Evolutionary conservation across 1,140 invertebrate genomes (phyloP).

Genomic region (Musca vetustissima): DNA sequence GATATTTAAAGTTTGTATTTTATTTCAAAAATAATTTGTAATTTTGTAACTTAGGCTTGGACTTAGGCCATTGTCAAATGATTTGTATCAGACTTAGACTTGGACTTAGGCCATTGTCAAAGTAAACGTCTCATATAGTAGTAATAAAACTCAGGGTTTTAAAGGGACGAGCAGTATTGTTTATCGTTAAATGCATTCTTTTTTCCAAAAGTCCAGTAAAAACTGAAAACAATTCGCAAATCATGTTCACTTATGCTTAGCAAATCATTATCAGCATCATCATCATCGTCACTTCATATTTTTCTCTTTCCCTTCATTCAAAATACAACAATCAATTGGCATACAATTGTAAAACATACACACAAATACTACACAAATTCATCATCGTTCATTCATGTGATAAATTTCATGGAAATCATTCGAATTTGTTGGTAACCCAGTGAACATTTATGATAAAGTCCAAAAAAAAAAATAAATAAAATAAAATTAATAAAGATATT

Average conservation of each 20-base stretch:
- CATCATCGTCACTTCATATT: neutral
- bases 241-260: conserved; percentile 5
- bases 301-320: neutral
- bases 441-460: too few species aligned
- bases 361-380: neutral
- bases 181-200: conserved; percentile 3
- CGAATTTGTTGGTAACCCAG: neutral
- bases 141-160: too few species aligned
- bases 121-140: too few species aligned
- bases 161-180: too few species aligned
- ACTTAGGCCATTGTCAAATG: too few species aligned
- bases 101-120: too few species aligned
- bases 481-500: too few species aligned
- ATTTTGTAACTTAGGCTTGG: too few species aligned
- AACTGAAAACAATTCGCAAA: conserved; percentile 2
- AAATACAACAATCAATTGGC: conserved; percentile 25
- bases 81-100: too few species aligned
- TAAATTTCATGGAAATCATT: neutral
- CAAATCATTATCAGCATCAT: conserved; percentile 16
- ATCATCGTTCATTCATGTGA: neutral
- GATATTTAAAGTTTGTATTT: too few species aligned
- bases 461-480: too few species aligned
- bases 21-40: too few species aligned
- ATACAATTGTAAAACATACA: neutral
- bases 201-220: neutral